Evolutionary conservation across 2,888 invertebrate genomes (phyloP), one percentile per base, ranked within the genome.

Genomic region (Mesoligia furuncula): DNA sequence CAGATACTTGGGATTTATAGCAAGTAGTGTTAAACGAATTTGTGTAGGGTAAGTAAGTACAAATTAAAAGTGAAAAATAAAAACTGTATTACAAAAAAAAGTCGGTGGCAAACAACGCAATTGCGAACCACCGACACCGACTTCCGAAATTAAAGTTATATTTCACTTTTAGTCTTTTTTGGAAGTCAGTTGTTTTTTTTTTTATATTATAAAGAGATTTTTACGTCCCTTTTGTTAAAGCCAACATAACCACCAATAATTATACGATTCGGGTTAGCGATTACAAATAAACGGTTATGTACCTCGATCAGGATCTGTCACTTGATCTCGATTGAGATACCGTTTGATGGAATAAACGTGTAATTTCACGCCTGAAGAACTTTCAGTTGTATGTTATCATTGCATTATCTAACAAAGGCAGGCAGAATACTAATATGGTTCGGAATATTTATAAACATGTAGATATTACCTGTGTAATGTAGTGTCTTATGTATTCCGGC

Each of bases 301-400:
- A 45, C 45, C 54, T 61, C 54, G 31, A 75, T 66, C 66, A 54
- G 42, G 48, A 51, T 65, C 64, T 31, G 36, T 27, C 17, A 24
- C 7, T 59, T 42, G 27, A 80, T 69, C 42, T 65, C 36, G 13
- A 51, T 76, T 20, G 8, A 82, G 68, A 82, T 59, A 65, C 11
- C 64, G 59, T 64, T 80, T 54, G 45, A 76, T 66, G 64, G 83
- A 77, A 65, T 80, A 54, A 77, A 59, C 59, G 77, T 54, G 51
- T 69, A 77, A 80, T 83, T 83, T 69, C 15, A 76, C 65, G 77
- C 59, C 15, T 66, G 24, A 54, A 51, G 36, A 39, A 62, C 27
- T 70, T 77, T 59, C 15, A n/a, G 31, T 20, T 65, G 36, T 45
- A 36, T 48, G 42, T 51, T 75, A 65, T 69, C 77, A 45, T 48